phyloP scores from a whole-genome alignment of 2,113 vertebrate species.

The Sterrhoptilus dennistouni region DNA sequence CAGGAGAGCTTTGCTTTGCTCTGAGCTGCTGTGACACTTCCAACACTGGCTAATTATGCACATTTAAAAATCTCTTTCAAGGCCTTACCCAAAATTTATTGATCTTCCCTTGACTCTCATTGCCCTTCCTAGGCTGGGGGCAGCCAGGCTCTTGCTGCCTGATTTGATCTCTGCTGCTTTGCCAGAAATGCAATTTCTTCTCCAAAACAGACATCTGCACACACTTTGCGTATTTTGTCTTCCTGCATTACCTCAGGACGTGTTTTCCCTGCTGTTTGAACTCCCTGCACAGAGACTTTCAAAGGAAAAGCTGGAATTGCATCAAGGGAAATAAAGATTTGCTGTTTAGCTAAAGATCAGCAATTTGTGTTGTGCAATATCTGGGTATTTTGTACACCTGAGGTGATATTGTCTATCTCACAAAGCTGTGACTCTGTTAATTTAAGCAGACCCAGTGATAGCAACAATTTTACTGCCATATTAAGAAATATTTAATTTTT shows the following conservation, averaged over 20 bases:
- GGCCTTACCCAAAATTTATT: neutral
- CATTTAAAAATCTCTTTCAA: neutral
- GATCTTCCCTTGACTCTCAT: neutral
- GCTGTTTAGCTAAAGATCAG: neutral
- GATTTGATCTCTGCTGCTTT: neutral
- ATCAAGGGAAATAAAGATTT: neutral
- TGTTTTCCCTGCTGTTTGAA: neutral
- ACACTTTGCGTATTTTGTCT: neutral
- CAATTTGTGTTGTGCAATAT: neutral
- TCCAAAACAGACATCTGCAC: neutral
- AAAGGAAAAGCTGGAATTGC: neutral
- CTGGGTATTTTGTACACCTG: neutral
- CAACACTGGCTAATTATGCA: neutral
- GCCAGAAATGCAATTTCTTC: neutral
- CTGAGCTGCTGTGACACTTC: neutral
- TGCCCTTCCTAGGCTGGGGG: neutral
- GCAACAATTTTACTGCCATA: neutral
- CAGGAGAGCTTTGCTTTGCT: neutral
- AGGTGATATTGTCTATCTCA: neutral
- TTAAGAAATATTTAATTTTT: neutral
- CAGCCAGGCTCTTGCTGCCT: neutral
- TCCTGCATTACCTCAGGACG: neutral
- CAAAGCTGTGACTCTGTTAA: neutral
- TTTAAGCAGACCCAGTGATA: neutral
- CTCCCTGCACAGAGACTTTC: neutral